Base-by-base conservation (phyloP, 1,140 invertebrate species). In the Tetragonula clypearis region DNA sequence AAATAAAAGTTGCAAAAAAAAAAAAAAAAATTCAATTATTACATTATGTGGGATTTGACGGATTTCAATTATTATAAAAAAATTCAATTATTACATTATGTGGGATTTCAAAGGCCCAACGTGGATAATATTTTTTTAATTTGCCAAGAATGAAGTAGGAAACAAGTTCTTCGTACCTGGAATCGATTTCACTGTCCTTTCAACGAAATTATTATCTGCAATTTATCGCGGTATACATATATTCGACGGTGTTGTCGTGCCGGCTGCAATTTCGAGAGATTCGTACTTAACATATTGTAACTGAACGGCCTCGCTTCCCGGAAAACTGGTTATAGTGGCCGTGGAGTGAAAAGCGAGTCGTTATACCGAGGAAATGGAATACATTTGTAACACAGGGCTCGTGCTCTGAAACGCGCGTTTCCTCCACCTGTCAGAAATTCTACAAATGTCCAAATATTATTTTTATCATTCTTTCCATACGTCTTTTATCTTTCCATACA, bases 331-430 rank as follows among this genome's bases (percentile, higher is more conserved):
- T 49, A 8, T 30, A 30, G 19, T 30, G 26, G 66, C 17, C 17
- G 26, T 68, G 17, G 66, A 68, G 30, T 30, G 26, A 68, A 68
- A 30, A 19, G 26, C 66, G 66, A 68, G 30, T 68, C 66, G 66
- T 68, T 68, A 68, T 21, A 68, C 8, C 66, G 11, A 68, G 66
- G 66, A 68, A 68, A 68, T 68, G 66, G 66, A 35, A 68, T 68
- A 68, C 66, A 68, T 68, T 68, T 68, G 66, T 68, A 68, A 68
- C 66, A 30, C 66, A 30, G 17, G 15, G n/a, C n/a, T 66, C 65
- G 65, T 26, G 15, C 8, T 30, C 26, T 21, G 26, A 3, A 35
- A 35, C 66, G 26, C 19, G 26, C 19, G 30, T 68, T 68, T 68
- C 66, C 66, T 19, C 19, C 15, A 66, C 26, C 65, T 17, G 65